Evolutionary conservation across 1,140 invertebrate species (phyloP).

Genomic region (Dreissena rostriformis): DNA sequence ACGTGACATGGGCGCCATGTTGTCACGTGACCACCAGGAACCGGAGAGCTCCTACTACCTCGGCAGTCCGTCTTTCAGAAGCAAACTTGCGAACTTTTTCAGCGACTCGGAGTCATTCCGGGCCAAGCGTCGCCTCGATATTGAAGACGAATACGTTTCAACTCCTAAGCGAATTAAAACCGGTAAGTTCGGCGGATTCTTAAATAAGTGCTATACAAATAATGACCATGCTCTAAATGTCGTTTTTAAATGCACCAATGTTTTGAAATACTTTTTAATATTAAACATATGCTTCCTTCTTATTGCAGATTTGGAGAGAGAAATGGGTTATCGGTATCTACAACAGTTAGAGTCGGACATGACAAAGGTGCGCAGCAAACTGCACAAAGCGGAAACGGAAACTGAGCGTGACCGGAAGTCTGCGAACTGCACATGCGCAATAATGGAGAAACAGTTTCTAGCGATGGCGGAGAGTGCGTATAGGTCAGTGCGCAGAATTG

Average conservation of each 20-base stretch:
- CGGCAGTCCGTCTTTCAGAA: conserved; percentile 31
- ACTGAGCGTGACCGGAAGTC: conserved; percentile 16
- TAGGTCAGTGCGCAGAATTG: conserved; percentile 58
- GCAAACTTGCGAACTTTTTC: background rate
- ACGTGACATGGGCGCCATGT: background rate
- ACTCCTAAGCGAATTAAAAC: conserved; percentile 43
- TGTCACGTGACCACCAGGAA: conserved; percentile 32
- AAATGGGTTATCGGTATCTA: conserved; percentile 48
- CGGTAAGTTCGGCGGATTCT: conserved; percentile 11
- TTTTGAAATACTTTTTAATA: background rate
- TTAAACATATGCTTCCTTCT: background rate
- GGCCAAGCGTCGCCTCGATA: conserved; percentile 42
- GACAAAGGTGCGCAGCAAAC: conserved; percentile 38
- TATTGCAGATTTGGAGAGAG: conserved; percentile 46
- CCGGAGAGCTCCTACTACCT: conserved; percentile 37
- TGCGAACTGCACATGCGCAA: conserved; percentile 64
- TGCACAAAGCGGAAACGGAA: conserved; percentile 29
- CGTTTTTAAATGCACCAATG: too few relatives aligned
- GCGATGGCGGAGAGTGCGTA: conserved; percentile 69
- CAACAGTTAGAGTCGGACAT: conserved; percentile 49
- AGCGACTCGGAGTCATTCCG: conserved; percentile 24
- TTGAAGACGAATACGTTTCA: conserved; percentile 37
- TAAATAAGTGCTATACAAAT: too few relatives aligned
- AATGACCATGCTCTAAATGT: too few relatives aligned
- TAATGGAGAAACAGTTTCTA: conserved; percentile 65